A percentile compares a stretch with the other conserved stretches of the same genome.
Conservation (phyloP, 2,113 vertebrate species). For the Cynopterus brachyotis region DNA sequence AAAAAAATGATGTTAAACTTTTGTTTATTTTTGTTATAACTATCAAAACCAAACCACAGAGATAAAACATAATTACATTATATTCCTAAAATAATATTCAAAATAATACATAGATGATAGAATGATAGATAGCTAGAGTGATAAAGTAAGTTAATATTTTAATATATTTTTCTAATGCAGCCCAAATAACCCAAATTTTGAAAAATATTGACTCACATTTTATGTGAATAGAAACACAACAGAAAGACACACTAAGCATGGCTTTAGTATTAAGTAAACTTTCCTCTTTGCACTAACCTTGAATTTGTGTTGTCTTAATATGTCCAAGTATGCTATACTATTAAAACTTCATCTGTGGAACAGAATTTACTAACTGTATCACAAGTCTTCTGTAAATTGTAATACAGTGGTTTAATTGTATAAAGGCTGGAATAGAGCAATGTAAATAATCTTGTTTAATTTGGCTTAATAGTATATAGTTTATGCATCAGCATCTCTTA, state of each 20-base stretch:
- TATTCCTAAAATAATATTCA: background rate
- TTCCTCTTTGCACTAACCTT: background rate
- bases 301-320: background rate
- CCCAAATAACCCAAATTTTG: background rate
- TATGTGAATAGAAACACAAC: background rate
- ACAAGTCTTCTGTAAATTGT: background rate
- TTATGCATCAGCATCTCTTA: background rate
- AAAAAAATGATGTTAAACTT: background rate
- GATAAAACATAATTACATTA: background rate
- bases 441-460: background rate
- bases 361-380: background rate
- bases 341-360: background rate
- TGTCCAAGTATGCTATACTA: background rate
- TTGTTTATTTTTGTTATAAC: background rate
- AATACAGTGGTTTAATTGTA: constrained; percentile 15
- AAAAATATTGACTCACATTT: background rate
- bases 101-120: background rate
- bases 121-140: background rate
- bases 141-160: background rate
- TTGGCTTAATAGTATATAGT: background rate
- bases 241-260: background rate
- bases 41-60: background rate
- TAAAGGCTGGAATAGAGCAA: background rate
- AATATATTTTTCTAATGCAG: background rate
- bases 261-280: background rate